Conservation (phyloP, 2,797 vertebrate genomes). For the Podargus strigoides region DNA sequence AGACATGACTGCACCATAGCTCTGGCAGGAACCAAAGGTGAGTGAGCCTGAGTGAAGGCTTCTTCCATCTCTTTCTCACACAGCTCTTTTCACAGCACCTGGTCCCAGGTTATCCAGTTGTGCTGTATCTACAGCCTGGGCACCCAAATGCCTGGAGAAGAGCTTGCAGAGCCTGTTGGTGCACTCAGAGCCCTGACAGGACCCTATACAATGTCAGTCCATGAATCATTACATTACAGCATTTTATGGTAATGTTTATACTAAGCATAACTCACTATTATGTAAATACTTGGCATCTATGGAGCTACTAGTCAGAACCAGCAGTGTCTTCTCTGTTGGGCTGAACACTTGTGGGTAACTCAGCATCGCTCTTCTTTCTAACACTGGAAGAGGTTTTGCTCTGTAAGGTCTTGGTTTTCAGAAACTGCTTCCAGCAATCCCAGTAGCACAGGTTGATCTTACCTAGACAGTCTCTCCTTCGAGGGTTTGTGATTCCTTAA, state of each 20-base stretch:
- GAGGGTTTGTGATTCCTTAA: slow-evolving; percentile 58
- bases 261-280: neutral
- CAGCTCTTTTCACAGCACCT: neutral
- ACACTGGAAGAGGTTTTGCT: neutral
- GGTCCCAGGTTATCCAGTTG: neutral
- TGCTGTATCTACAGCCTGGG: neutral
- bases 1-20: neutral
- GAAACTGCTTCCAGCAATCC: neutral
- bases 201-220: neutral
- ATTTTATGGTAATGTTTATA: neutral
- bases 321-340: neutral
- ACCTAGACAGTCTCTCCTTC: slow-evolving; percentile 35
- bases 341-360: neutral
- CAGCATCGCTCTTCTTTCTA: neutral
- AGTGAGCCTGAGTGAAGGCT: neutral
- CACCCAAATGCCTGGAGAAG: neutral
- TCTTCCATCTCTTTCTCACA: neutral
- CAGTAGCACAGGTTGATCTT: neutral
- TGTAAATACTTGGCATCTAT: neutral
- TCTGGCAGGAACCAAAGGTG: neutral
- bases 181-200: neutral
- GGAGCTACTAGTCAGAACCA: neutral
- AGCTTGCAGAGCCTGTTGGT: neutral
- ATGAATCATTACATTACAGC: neutral
- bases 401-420: neutral